Base-by-base conservation (phyloP, 1,140 invertebrate genomes). In the Hermatobates lingyangjiaoensis region DNA sequence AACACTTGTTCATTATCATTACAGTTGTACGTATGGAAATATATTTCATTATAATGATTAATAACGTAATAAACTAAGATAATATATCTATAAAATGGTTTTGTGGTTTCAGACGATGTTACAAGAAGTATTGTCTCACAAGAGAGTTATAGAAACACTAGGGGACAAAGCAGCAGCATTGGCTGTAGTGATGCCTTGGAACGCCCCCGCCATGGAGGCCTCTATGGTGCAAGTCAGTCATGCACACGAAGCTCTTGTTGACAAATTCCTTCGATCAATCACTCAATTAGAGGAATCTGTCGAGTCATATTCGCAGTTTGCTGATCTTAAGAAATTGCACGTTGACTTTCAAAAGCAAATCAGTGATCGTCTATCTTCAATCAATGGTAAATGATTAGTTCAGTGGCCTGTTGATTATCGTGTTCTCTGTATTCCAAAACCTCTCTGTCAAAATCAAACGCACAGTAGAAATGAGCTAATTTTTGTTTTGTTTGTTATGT, bases 41-140 rank as follows among this genome's bases (percentile, higher is more conserved):
- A n/a, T n/a, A n/a, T n/a, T n/a, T n/a, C n/a, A n/a, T n/a, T n/a
- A n/a, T n/a, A n/a, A n/a, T n/a, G n/a, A n/a, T n/a, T n/a, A n/a
- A n/a, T n/a, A n/a, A n/a, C n/a, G n/a, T 25, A 5, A 10, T 10
- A 10, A 18, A 44, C 21, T 23, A 18, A 44, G 15, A 10, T 10
- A 44, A 44, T 18, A 44, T 44, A 44, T 5, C 20, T 44, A 44
- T 7, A 7, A 34, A 34, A 7, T 34, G 28, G 28, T 7, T 34
- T 54, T 45, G 30, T n/a, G 25, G 3, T 47, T 42, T 34, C 57
- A 79, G 75, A 80, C 81, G 1, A 70, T 80, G 38, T 72, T 87
- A 25, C 89, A 94, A 71, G 92, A 96, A 68, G 88, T 92, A 15
- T 67, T 80, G 21, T 83, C 85, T 0, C 86, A 95, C 60, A 92